Evolutionary conservation across 1,140 invertebrate genomes (phyloP), one percentile per base, ranked within the genome.

Genomic region (Drosophila auraria): DNA sequence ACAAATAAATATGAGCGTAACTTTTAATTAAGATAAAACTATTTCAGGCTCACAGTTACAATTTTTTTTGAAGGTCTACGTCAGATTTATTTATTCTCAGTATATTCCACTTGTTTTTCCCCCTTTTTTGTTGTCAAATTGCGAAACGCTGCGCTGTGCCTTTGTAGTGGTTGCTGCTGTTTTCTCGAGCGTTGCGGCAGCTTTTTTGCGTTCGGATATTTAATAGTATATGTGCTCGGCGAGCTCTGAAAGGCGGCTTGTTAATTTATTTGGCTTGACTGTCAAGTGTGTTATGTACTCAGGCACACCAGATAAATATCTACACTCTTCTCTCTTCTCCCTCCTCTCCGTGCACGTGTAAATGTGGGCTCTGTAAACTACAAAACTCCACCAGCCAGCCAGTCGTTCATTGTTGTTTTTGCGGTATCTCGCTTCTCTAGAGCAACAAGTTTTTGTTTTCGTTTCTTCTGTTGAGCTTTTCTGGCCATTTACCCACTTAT

Each of bases 191-290:
- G 83, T 84, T 81, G 53, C 84, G 76, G 54, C 58, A 27, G 49
- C 45, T 54, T 62, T 74, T 47, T 45, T 54, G 42, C 47, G 42
- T 42, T 27, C 49, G 36, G 51, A 17, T 78, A 11, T 40, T 44
- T 45, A 44, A 38, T 49, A 7, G 75, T 83, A 23, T 69, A 68
- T 53, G 68, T 81, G 51, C 53, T 49, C 49, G 49, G 79, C 65
- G 62, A 56, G 81, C 79, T 78, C 84, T 83, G 53, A 78, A 83
- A 87, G 78, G 83, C 81, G 69, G 81, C 73, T 74, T 89, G 76
- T 87, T 81, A 89, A 78, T 89, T 89, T 89, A 83, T 77, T 70
- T 81, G 79, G 74, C 54, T 79, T 65, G 61, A 59, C 82, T 78
- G 78, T 83, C 80, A 84, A 84, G 78, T 89, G 59, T 90, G 82